These are phyloP conservation scores for Micrastur ruficollis DNA, from an alignment of 2,797 vertebrate species.

Conservation along the genomic window DNA sequence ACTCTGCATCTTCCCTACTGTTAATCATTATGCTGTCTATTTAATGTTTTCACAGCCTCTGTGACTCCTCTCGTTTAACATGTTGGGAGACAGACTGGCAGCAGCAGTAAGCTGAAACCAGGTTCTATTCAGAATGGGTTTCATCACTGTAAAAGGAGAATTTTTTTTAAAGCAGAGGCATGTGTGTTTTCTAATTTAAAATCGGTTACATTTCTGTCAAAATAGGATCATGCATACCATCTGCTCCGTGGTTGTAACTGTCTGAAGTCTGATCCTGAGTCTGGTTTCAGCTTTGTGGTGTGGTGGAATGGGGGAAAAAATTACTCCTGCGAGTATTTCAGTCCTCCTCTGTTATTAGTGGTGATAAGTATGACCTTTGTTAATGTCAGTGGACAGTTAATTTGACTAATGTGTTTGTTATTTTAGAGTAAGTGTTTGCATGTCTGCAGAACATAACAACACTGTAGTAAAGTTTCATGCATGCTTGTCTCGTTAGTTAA, in stretches of 20 bases:
- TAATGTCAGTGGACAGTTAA: constrained; percentile 51
- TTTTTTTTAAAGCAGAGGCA: constrained; percentile 75
- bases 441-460: constrained; percentile 52
- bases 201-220: constrained; percentile 72
- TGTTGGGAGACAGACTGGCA: constrained; percentile 83
- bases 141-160: constrained; percentile 20
- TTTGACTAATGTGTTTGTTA: constrained; percentile 75
- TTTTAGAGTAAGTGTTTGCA: constrained; percentile 72
- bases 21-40: constrained; percentile 74
- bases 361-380: neutral
- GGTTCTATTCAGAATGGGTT: constrained; percentile 66
- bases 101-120: constrained; percentile 82
- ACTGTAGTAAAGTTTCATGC: constrained; percentile 67
- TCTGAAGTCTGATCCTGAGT: constrained; percentile 61
- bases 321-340: constrained; percentile 32
- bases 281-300: constrained; percentile 67
- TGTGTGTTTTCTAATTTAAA: constrained; percentile 75
- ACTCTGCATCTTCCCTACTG: constrained; percentile 66
- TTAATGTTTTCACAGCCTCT: constrained; percentile 79
- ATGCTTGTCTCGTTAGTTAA: constrained; percentile 77
- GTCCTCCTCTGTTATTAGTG: neutral
- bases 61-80: constrained; percentile 69
- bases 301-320: constrained; percentile 60
- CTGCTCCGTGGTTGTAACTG: constrained; percentile 10
- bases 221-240: constrained; percentile 72